Evolutionary conservation across 2,888 invertebrate species (phyloP).

Genomic region (Phengaris alcon): DNA sequence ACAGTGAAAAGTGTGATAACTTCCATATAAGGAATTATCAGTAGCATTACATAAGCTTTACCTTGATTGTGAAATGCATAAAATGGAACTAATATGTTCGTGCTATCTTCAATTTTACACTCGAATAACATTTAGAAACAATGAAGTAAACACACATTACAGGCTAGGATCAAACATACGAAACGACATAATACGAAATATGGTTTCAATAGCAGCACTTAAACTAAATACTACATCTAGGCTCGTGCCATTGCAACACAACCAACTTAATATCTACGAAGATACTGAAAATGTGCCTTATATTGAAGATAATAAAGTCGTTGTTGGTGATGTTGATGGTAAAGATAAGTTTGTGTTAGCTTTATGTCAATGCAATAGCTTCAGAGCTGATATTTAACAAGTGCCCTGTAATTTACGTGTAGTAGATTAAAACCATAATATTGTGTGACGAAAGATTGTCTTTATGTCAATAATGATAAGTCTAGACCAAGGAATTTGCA

Average conservation of each 20-base stretch:
- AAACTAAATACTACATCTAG: conserved; percentile 10
- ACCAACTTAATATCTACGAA: not conserved
- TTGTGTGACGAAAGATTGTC: conserved; percentile 58
- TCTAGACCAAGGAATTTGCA: too few relatives aligned
- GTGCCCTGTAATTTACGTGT: conserved; percentile 65
- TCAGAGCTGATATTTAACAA: conserved; percentile 72
- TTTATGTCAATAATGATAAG: too few relatives aligned
- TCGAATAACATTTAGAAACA: conserved; percentile 9
- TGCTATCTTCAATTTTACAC: not conserved
- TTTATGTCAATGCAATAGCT: conserved; percentile 68
- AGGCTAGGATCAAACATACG: not conserved
- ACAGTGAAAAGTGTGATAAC: too few relatives aligned
- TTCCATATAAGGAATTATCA: too few relatives aligned
- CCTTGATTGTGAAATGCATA: not conserved
- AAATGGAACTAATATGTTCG: not conserved
- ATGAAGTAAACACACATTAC: not conserved
- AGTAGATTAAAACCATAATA: conserved; percentile 63
- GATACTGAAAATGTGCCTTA: not conserved
- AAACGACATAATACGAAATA: conserved; percentile 3
- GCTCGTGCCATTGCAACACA: conserved; percentile 22
- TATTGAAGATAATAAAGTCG: not conserved
- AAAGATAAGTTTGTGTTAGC: conserved; percentile 51
- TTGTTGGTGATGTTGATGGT: not conserved
- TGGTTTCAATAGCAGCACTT: not conserved
- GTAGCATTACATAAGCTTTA: not conserved